A percentile compares a stretch with the other conserved stretches of the same genome.
phyloP scores from a whole-genome alignment of 1,140 invertebrate genomes.

The Drosophila obscura region DNA sequence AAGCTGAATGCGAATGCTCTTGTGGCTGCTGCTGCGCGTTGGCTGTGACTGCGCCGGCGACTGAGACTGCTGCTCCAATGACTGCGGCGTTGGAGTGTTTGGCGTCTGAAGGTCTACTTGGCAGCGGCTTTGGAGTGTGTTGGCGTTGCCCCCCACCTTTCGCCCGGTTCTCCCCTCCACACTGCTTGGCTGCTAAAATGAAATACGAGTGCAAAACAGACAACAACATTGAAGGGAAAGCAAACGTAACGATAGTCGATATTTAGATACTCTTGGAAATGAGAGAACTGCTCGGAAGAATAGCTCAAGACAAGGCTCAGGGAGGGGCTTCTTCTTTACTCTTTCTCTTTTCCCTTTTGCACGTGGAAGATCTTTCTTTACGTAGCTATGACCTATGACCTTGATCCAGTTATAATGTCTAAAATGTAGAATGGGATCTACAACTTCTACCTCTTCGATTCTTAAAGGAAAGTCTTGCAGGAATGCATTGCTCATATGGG shows the following conservation, averaged over 20 bases:
- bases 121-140: conserved; percentile 76
- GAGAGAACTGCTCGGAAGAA: no score
- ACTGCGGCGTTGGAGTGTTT: conserved; percentile 76
- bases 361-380: no score
- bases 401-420: no score
- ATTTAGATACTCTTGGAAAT: conserved; percentile 5
- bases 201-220: conserved; percentile 73
- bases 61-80: conserved; percentile 32
- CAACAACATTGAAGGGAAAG: conserved; percentile 22
- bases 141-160: conserved; percentile 49
- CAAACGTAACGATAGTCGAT: not conserved
- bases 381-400: no score
- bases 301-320: no score
- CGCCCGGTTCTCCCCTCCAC: conserved; percentile 1
- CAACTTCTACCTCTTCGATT: no score
- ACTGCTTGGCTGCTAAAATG: conserved; percentile 54
- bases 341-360: no score
- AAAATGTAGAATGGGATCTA: no score
- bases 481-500: no score
- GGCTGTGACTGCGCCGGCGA: conserved; percentile 32
- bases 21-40: conserved; percentile 39
- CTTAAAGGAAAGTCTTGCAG: no score
- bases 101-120: conserved; percentile 82
- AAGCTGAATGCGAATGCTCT: conserved; percentile 64
- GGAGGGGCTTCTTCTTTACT: no score